phyloP scores from a whole-genome alignment of 2,888 invertebrate genomes.

The Rosalia funebris region DNA sequence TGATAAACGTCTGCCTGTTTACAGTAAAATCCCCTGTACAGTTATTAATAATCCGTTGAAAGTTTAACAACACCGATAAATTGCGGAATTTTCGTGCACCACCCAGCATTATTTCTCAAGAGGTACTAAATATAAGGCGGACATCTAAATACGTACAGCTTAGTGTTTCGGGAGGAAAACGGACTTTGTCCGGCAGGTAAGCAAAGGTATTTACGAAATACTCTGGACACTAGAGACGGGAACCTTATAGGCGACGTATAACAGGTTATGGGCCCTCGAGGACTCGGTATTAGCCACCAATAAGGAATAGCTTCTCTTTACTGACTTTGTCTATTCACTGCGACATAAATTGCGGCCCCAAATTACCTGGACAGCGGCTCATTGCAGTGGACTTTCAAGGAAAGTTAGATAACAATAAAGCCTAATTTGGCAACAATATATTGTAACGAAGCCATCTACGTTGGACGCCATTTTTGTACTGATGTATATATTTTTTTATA shows the following conservation, averaged over 20 bases:
- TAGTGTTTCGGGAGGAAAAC: constrained; percentile 40
- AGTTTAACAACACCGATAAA: constrained; percentile 22
- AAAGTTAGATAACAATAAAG: too few relatives aligned
- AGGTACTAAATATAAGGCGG: constrained; percentile 47
- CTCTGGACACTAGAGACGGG: constrained; percentile 44
- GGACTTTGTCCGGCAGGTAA: constrained; percentile 44
- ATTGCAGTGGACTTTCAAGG: neutral
- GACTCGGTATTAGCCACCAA: constrained; percentile 46
- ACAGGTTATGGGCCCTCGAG: constrained; percentile 49
- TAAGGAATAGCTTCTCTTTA: constrained; percentile 34
- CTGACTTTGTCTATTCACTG: constrained; percentile 29
- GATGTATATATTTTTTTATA: too few relatives aligned
- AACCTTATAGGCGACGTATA: constrained; percentile 49
- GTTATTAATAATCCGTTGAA: constrained; percentile 27
- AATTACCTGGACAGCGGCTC: constrained; percentile 3
- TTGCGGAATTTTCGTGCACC: constrained; percentile 1
- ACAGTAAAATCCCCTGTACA: constrained; percentile 1
- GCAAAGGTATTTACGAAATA: constrained; percentile 48
- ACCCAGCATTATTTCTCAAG: constrained; percentile 40
- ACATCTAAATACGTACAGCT: constrained; percentile 47
- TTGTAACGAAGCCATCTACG: too few relatives aligned
- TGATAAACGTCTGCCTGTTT: too few relatives aligned
- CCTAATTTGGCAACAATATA: too few relatives aligned
- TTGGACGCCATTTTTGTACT: too few relatives aligned
- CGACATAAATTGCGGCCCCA: constrained; percentile 29